These are phyloP conservation scores for Minunthozetes semirufus DNA, from an alignment of 2,888 invertebrate species.

Conservation along the genomic window DNA sequence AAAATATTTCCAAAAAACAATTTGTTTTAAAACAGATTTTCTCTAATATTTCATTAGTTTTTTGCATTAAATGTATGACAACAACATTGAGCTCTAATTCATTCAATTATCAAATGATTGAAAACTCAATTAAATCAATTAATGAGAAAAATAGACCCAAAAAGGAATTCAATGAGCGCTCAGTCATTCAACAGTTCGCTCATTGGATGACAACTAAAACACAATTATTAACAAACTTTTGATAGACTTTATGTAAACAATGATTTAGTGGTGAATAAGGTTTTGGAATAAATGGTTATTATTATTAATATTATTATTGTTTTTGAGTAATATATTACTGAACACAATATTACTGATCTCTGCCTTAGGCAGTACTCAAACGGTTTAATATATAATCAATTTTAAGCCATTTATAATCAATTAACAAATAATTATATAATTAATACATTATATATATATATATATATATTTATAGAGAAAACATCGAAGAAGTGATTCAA, in stretches of 20 bases:
- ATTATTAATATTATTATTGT: too few relatives aligned
- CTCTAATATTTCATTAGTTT: background rate
- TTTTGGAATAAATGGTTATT: background rate
- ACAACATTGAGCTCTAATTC: constrained; percentile 17
- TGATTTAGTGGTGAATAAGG: background rate
- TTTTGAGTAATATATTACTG: constrained; percentile 17
- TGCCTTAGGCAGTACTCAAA: constrained; percentile 16
- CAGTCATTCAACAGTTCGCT: too few relatives aligned
- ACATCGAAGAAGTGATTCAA: background rate
- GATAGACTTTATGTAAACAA: background rate
- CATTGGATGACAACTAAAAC: background rate
- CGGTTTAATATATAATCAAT: background rate
- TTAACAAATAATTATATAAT: background rate
- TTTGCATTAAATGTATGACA: constrained; percentile 9
- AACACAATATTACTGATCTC: constrained; percentile 11
- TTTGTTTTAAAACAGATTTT: background rate
- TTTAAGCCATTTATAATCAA: background rate
- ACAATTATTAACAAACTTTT: background rate
- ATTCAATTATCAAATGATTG: background rate
- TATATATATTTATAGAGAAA: background rate
- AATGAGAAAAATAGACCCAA: background rate
- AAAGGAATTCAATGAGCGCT: background rate
- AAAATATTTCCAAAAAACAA: background rate
- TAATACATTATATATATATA: background rate
- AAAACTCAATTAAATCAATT: background rate